A percentile compares a stretch with the other conserved stretches of the same genome.
phyloP scores from a whole-genome alignment of 2,113 vertebrate species.

The Helogale parvula region DNA sequence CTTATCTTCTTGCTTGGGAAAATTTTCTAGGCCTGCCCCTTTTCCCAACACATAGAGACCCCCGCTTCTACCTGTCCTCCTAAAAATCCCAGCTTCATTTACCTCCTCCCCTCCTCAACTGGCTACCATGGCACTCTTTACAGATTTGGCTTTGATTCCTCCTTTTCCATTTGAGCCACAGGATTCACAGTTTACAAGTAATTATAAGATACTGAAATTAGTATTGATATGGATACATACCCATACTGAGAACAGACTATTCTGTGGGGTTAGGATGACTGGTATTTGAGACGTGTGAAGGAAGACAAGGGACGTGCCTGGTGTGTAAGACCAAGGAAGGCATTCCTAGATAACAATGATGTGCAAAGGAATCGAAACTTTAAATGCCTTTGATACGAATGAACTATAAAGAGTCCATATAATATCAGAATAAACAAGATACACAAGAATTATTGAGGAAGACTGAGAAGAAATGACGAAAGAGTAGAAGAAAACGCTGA shows the following conservation, averaged over 20 bases:
- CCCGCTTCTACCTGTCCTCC: fast-evolving
- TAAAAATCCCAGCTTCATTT: background rate
- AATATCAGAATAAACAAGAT: background rate
- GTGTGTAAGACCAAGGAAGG: background rate
- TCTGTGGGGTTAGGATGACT: too few species aligned
- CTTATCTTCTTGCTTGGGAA: background rate
- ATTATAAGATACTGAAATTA: background rate
- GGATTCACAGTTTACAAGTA: background rate
- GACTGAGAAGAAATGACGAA: background rate
- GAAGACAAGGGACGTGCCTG: background rate
- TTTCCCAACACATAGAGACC: background rate
- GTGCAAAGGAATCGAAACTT: background rate
- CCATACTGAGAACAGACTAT: fast-evolving
- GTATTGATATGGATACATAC: fast-evolving
- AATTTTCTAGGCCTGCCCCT: background rate
- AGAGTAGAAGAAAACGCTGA: background rate
- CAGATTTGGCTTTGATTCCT: background rate
- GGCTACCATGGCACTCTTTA: background rate
- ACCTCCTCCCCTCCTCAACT: background rate
- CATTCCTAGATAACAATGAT: background rate
- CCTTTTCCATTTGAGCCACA: background rate
- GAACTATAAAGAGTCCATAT: background rate
- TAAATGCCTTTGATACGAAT: background rate
- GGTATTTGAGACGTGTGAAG: background rate
- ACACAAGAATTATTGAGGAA: background rate